A percentile compares a stretch with the other conserved stretches of the same genome.
These are phyloP conservation scores for Oligia latruncula DNA, from an alignment of 2,888 invertebrate genomes.

Conservation along the genomic window DNA sequence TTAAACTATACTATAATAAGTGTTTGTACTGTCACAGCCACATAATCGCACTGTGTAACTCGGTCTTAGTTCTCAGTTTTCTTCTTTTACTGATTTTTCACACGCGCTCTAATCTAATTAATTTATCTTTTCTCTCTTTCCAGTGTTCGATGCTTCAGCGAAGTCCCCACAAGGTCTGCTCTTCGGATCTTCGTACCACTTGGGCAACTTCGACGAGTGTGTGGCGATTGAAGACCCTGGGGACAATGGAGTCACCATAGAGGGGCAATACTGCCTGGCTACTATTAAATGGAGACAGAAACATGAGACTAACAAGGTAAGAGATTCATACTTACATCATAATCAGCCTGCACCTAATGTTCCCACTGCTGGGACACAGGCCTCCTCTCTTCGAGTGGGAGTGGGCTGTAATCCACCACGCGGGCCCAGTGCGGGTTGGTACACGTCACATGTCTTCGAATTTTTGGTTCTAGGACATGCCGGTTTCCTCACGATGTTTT, in stretches of 20 bases:
- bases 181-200: conserved; percentile 92
- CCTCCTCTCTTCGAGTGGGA: too few species aligned
- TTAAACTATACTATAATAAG: background rate
- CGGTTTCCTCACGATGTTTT: background rate
- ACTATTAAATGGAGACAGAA: conserved; percentile 86
- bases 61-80: background rate
- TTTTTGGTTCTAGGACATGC: background rate
- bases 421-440: too few species aligned
- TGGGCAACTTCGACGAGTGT: conserved; percentile 94
- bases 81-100: background rate
- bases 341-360: too few species aligned
- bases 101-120: background rate
- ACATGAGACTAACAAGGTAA: conserved; percentile 80
- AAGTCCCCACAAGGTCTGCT: conserved; percentile 93
- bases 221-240: conserved; percentile 84
- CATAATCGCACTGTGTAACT: background rate
- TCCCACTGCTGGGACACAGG: too few species aligned
- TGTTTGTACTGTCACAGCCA: background rate
- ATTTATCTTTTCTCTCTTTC: conserved; percentile 61
- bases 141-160: conserved; percentile 94
- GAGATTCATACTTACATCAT: background rate
- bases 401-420: too few species aligned
- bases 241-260: conserved; percentile 79
- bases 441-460: background rate
- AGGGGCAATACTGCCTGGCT: conserved; percentile 92